These are phyloP conservation scores for Drosophila erecta DNA, from an alignment of 1,140 invertebrate species.

Conservation along the genomic window DNA sequence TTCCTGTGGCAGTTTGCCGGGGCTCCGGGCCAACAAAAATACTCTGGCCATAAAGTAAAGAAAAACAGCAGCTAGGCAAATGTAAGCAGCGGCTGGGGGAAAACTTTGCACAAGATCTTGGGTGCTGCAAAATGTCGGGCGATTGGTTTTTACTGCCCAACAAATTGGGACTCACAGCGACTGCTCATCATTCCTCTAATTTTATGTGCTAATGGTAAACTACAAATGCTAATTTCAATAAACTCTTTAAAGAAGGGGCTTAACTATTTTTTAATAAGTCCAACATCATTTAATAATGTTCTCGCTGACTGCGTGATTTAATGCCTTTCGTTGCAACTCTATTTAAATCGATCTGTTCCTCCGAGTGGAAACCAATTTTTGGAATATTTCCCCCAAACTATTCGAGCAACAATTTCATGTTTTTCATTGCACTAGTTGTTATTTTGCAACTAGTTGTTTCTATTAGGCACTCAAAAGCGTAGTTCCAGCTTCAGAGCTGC, in stretches of 20 bases:
- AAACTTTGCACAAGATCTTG: slow-evolving; percentile 15
- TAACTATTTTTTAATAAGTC: no score
- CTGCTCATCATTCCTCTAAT: no score
- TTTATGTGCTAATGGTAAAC: not conserved
- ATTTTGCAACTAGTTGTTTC: slow-evolving; percentile 17
- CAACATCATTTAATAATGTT: no score
- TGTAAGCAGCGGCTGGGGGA: slow-evolving; percentile 16
- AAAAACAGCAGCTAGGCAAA: slow-evolving; percentile 66
- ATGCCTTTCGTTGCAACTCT: no score
- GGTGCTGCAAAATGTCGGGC: not conserved
- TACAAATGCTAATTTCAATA: not conserved
- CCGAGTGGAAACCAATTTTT: slow-evolving; percentile 9
- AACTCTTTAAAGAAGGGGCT: no score
- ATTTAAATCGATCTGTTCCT: slow-evolving; percentile 2
- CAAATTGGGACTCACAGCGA: not conserved
- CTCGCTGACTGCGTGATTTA: no score
- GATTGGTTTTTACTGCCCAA: slow-evolving; percentile 47
- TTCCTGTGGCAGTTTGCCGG: slow-evolving; percentile 16
- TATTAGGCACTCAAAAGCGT: slow-evolving; percentile 12
- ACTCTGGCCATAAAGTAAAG: slow-evolving; percentile 57
- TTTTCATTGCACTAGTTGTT: slow-evolving; percentile 6
- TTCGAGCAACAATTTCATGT: slow-evolving; percentile 18
- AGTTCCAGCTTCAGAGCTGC: not conserved
- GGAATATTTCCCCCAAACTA: slow-evolving; percentile 6
- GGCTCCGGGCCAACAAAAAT: slow-evolving; percentile 62